Conservation (phyloP, 2,888 invertebrate species). For the Pogonocherus hispidulus region DNA sequence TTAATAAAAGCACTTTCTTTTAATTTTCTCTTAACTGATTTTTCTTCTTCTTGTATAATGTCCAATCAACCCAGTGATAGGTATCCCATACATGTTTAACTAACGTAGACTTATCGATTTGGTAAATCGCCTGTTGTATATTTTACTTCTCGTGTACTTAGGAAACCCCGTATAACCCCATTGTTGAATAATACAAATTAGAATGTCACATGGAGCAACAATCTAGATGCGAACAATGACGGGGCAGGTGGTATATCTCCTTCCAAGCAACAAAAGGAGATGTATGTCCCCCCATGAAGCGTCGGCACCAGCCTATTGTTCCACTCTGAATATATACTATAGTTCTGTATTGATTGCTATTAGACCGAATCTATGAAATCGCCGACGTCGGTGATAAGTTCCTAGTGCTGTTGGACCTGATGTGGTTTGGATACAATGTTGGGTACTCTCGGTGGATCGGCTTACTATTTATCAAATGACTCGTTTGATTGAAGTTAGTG, state of each 20-base stretch:
- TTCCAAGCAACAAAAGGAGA: constrained; percentile 42
- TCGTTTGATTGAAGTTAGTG: too few species aligned
- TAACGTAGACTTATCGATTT: too few species aligned
- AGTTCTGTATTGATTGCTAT: constrained; percentile 40
- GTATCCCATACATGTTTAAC: too few species aligned
- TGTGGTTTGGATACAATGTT: constrained; percentile 1
- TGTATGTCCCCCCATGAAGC: constrained; percentile 38
- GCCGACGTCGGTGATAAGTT: constrained; percentile 19
- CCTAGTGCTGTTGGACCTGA: neutral
- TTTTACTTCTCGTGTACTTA: too few species aligned
- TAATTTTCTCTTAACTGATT: too few species aligned
- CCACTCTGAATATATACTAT: constrained; percentile 30
- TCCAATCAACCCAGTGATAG: too few species aligned
- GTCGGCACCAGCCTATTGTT: constrained; percentile 33
- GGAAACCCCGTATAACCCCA: too few species aligned
- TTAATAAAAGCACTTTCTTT: too few species aligned
- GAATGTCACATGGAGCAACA: constrained; percentile 32
- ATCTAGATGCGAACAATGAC: constrained; percentile 42
- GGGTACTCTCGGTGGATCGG: neutral
- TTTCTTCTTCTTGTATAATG: too few species aligned
- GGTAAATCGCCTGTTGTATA: too few species aligned
- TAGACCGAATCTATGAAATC: constrained; percentile 30
- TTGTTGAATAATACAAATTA: constrained; percentile 2
- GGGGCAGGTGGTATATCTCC: constrained; percentile 47
- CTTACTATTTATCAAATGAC: too few species aligned